phyloP scores from a whole-genome alignment of 2,888 invertebrate species.

The Erebia palarica region DNA sequence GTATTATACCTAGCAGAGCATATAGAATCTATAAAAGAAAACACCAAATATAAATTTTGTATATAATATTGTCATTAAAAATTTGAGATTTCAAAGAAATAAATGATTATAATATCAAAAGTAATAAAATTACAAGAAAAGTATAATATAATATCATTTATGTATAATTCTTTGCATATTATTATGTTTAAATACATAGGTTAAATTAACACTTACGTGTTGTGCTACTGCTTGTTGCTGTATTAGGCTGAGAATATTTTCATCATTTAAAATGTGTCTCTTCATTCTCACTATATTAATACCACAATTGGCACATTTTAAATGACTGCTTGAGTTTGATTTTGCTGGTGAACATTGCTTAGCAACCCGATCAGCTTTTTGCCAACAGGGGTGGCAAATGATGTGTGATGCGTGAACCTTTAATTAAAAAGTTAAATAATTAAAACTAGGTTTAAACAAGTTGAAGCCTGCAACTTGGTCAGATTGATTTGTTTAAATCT shows the following conservation, averaged over 20 bases:
- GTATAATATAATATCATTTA: too few relatives aligned
- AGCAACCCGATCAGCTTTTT: slow-evolving; percentile 4
- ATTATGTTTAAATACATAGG: too few relatives aligned
- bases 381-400: slow-evolving; percentile 7
- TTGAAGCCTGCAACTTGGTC: too few relatives aligned
- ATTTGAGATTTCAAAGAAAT: too few relatives aligned
- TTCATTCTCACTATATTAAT: slow-evolving; percentile 19
- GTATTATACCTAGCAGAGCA: too few relatives aligned
- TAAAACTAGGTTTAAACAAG: neutral
- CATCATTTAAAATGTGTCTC: slow-evolving; percentile 26
- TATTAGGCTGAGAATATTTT: slow-evolving; percentile 12
- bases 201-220: slow-evolving; percentile 9
- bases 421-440: neutral
- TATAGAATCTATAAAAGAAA: too few relatives aligned
- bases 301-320: slow-evolving; percentile 16
- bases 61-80: too few relatives aligned
- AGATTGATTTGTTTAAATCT: too few relatives aligned
- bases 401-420: neutral
- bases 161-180: too few relatives aligned
- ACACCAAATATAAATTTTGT: too few relatives aligned
- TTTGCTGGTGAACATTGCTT: slow-evolving; percentile 10
- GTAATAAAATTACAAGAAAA: too few relatives aligned
- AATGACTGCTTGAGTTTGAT: slow-evolving; percentile 1
- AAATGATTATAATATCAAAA: too few relatives aligned
- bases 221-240: slow-evolving; percentile 10